Evolutionary conservation across 2,797 vertebrate genomes (phyloP).

Genomic region (Notamacropus eugenii): DNA sequence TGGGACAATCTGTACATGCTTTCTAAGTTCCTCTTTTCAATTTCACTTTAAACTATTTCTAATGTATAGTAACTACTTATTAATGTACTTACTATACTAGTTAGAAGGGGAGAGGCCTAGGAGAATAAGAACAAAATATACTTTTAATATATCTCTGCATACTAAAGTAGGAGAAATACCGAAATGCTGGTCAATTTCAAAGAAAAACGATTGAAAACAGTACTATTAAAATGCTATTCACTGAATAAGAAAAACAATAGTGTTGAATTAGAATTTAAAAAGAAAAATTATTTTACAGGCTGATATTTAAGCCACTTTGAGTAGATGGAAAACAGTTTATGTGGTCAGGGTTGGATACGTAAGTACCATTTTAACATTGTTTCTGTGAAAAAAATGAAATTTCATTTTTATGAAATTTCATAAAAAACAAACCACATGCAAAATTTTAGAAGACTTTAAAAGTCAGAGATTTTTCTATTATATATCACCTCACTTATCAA

Average conservation of each 20-base stretch:
- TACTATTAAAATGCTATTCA: background rate
- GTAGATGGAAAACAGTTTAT: background rate
- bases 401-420: background rate
- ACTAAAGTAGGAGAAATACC: background rate
- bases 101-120: too few species aligned
- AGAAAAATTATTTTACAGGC: background rate
- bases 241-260: background rate
- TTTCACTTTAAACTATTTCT: too few species aligned
- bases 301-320: background rate
- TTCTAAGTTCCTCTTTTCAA: background rate
- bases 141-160: background rate
- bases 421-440: too few species aligned
- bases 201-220: background rate
- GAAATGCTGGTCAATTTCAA: background rate
- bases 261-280: background rate
- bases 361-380: background rate
- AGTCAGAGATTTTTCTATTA: background rate
- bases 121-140: background rate
- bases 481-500: background rate
- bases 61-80: too few species aligned
- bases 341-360: background rate
- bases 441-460: background rate
- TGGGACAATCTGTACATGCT: background rate
- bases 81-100: too few species aligned
- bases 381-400: background rate